A percentile compares a stretch with the other conserved stretches of the same genome.
These are phyloP conservation scores for Amphiura filiformis DNA, from an alignment of 35 echinoderm and acorn worm species.

Conservation along the genomic window DNA sequence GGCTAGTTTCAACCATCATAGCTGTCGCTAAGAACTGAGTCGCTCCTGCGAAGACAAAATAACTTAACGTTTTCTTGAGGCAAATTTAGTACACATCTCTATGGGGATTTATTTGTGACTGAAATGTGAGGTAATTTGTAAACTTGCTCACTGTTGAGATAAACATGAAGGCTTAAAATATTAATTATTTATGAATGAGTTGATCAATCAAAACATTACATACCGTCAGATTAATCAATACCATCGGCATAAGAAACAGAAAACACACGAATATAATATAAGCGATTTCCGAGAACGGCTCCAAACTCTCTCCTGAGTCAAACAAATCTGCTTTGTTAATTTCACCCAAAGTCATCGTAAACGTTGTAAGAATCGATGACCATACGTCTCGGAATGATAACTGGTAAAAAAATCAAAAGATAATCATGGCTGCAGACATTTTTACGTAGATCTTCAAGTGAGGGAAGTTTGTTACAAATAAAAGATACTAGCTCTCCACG, in stretches of 20 bases:
- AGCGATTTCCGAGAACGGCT: background rate
- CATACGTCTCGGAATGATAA: background rate
- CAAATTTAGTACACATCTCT: too few relatives aligned
- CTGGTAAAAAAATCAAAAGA: constrained; percentile 10
- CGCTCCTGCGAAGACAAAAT: too few relatives aligned
- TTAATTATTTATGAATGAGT: too few relatives aligned
- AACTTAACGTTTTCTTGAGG: too few relatives aligned
- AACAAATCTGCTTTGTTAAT: constrained; percentile 48
- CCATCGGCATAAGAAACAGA: constrained; percentile 64
- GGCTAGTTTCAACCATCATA: too few relatives aligned
- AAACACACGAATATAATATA: constrained; percentile 33
- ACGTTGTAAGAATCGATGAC: constrained; percentile 18
- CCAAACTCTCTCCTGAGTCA: background rate
- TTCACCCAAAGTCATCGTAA: constrained; percentile 62
- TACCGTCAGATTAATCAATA: constrained; percentile 57
- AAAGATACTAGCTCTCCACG: background rate
- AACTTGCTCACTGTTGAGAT: too few relatives aligned
- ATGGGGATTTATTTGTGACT: too few relatives aligned
- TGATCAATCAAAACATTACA: background rate
- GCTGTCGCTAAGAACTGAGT: too few relatives aligned
- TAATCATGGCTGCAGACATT: background rate
- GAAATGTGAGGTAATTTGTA: too few relatives aligned
- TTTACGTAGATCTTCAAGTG: background rate
- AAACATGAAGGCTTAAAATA: too few relatives aligned
- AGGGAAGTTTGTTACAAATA: background rate